Base-by-base conservation (phyloP, 2,888 invertebrate genomes). In the Caenorhabditis angaria region DNA sequence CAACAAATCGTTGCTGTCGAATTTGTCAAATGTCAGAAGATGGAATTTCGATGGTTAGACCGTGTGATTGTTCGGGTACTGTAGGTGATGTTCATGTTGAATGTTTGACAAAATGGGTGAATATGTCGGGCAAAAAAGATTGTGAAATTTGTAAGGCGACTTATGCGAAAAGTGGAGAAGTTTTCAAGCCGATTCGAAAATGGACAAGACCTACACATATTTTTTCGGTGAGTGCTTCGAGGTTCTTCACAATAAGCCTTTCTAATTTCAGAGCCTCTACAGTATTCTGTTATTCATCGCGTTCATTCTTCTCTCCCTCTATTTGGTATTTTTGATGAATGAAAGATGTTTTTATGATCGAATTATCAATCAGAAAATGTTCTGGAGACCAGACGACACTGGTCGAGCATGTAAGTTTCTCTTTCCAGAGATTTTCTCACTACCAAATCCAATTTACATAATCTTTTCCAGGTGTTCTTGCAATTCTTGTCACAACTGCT, bases 51-150 rank as follows among this genome's bases (percentile, higher is more conserved):
- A 80, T 84, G 80, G 77, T 84, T 1, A 77, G 81, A 50, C 84
- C 84, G 22, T 84, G 84, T 48, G 81, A 76, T 47, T 84, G 84
- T 62, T 65, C 77, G 27, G 84, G 84, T 71, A 82, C 83, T 59
- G 78, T 83, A 76, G 84, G 80, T 20, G 76, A 82, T 53, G 80
- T 83, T 20, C 83, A 83, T 65, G 81, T 80, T 50, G 64, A 65
- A 25, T 84, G 84, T 63, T 77, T 84, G 28, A 80, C 81, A 14
- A 76, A 78, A 68, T 84, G 84, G 84, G 81, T 84, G 27, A 67
- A 61, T 12, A 65, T 76, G 51, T 80, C 82, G n/a, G 66, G 75
- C n/a, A 80, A 82, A 29, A 67, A 70, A 25, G 48, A 66, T 8
- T 84, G 84, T 61, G 84, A 84, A 60, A 82, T 84, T 57, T 84